These are phyloP conservation scores for Lates japonicus DNA, from an alignment of 2,797 vertebrate genomes.

Conservation along the genomic window DNA sequence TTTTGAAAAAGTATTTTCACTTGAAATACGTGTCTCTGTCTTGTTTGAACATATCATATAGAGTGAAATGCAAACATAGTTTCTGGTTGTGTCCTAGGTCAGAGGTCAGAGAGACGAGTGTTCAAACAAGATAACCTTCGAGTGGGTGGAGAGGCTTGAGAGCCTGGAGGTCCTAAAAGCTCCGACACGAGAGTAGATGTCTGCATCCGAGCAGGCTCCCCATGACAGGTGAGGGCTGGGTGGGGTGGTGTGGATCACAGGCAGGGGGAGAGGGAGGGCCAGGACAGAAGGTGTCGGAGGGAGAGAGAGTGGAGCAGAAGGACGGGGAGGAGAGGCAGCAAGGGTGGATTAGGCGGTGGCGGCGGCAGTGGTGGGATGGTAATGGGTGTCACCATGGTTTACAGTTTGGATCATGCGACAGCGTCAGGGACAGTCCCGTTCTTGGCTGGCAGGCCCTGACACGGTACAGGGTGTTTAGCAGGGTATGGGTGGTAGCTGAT, in stretches of 20 bases:
- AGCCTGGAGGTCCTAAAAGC: constrained; percentile 76
- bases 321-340: constrained; percentile 42
- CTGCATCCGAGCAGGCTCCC: constrained; percentile 79
- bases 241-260: constrained; percentile 78
- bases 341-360: constrained; percentile 20
- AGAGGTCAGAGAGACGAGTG: constrained; percentile 81
- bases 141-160: constrained; percentile 79
- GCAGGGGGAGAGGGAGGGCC: constrained; percentile 58
- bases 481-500: constrained; percentile 82
- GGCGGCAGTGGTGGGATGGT: constrained; percentile 24
- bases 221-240: constrained; percentile 83
- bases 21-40: neutral
- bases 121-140: constrained; percentile 87
- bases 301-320: constrained; percentile 40
- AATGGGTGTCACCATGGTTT: neutral
- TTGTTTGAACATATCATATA: neutral
- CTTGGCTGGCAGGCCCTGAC: constrained; percentile 46
- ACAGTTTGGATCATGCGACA: constrained; percentile 16
- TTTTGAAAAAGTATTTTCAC: neutral
- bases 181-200: constrained; percentile 85
- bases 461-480: constrained; percentile 65
- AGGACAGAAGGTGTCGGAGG: constrained; percentile 33
- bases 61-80: neutral
- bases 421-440: constrained; percentile 36
- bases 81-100: neutral